These are phyloP conservation scores for Apantesis nais DNA, from an alignment of 2,888 invertebrate genomes.

Conservation along the genomic window DNA sequence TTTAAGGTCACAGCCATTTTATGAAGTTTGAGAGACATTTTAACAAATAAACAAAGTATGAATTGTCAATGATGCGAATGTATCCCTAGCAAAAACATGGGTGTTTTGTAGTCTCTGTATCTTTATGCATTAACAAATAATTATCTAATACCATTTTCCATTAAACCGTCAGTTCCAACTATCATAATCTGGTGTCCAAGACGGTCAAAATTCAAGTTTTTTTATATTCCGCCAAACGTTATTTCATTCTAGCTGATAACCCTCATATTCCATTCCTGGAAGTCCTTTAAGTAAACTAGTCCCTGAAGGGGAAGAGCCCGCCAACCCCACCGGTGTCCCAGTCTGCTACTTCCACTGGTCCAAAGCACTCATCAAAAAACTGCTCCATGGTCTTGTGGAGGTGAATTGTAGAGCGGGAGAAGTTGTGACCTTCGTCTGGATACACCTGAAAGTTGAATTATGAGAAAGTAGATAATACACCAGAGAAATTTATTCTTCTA, in stretches of 20 bases:
- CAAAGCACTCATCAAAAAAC: constrained; percentile 94
- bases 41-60: background rate
- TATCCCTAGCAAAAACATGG: background rate
- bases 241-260: background rate
- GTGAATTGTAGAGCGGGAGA: constrained; percentile 90
- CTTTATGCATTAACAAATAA: background rate
- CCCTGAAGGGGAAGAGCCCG: constrained; percentile 83
- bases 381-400: constrained; percentile 94
- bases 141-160: background rate
- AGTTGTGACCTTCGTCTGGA: constrained; percentile 93
- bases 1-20: constrained; percentile 17
- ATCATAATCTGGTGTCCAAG: constrained; percentile 12
- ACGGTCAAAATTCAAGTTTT: background rate
- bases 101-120: background rate
- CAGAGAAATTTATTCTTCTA: background rate
- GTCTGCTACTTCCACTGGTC: constrained; percentile 88
- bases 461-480: background rate
- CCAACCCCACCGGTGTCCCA: constrained; percentile 88
- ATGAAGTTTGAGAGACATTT: constrained; percentile 8
- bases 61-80: too few relatives aligned
- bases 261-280: constrained; percentile 10
- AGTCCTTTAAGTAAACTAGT: constrained; percentile 53
- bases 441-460: constrained; percentile 87
- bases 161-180: background rate
- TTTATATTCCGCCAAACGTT: constrained; percentile 11